A percentile compares a stretch with the other conserved stretches of the same genome.
Conservation (phyloP, 2,797 vertebrate species). For the Eleutherodactylus coqui region DNA sequence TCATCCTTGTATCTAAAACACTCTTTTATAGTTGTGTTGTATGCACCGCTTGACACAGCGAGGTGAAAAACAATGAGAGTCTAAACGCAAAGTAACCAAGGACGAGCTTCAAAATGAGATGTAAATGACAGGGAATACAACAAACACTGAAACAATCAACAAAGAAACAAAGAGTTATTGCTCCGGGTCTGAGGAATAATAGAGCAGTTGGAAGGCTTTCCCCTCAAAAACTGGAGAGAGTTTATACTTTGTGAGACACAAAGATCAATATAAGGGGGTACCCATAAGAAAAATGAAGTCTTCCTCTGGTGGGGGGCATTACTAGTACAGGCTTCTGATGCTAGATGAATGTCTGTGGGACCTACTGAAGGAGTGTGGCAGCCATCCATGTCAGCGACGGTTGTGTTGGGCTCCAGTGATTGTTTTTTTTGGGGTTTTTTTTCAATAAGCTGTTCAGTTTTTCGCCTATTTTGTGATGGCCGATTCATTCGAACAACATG, state of each 20-base stretch:
- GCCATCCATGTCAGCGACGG: no score
- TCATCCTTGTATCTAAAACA: conserved; percentile 5
- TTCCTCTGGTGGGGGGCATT: no score
- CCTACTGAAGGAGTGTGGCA: no score
- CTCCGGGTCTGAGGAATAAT: not conserved
- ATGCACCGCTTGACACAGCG: not conserved
- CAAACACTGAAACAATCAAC: conserved; percentile 1
- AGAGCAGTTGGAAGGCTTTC: not conserved
- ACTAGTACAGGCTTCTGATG: no score
- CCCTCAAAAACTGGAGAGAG: not conserved
- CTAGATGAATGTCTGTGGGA: no score
- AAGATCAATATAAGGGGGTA: no score
- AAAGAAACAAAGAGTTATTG: not conserved
- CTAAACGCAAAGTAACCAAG: not conserved
- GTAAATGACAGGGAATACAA: not conserved
- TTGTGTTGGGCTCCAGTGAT: no score
- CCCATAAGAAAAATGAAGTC: no score
- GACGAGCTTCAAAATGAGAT: not conserved
- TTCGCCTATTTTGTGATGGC: no score
- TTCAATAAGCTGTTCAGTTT: no score
- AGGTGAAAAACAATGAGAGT: not conserved
- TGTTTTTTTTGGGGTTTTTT: no score
- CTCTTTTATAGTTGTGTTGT: conserved; percentile 3
- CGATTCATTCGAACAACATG: no score
- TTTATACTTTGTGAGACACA: not conserved